These are phyloP conservation scores for pig (Sus scrofa) DNA, from an alignment of 2,113 vertebrate genomes.

Conservation along the genomic window DNA sequence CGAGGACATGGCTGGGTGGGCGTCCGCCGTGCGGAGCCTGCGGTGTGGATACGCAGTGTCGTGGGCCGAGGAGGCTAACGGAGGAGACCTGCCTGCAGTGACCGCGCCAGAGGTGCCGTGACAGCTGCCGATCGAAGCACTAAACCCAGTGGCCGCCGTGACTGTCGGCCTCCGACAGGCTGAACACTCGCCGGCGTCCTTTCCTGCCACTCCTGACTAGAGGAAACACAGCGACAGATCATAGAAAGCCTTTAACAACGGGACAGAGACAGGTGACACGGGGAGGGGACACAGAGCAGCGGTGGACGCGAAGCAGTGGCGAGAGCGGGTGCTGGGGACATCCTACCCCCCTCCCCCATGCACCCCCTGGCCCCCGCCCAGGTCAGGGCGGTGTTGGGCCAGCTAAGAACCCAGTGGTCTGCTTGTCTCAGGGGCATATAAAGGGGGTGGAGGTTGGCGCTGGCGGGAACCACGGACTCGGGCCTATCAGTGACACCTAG, in stretches of 20 bases:
- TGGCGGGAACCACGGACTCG: neutral
- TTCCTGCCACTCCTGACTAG: constrained; percentile 94
- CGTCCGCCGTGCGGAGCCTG: neutral
- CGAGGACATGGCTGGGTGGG: neutral
- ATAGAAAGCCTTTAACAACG: constrained; percentile 87
- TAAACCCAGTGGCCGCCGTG: constrained; percentile 96
- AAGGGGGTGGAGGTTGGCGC: neutral
- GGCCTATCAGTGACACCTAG: neutral
- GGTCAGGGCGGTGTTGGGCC: accelerated
- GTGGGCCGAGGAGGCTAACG: constrained; percentile 77
- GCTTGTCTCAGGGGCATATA: neutral
- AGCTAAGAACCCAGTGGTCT: neutral
- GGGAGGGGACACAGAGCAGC: constrained; percentile 84
- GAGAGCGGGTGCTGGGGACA: neutral
- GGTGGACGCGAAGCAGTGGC: constrained; percentile 76
- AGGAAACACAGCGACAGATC: constrained; percentile 93
- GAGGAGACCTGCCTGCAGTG: constrained; percentile 90
- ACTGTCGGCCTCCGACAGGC: constrained; percentile 94
- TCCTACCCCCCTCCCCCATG: neutral
- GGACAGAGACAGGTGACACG: constrained; percentile 80
- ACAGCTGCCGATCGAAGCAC: constrained; percentile 88
- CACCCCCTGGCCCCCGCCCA: neutral
- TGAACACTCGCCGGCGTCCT: constrained; percentile 93
- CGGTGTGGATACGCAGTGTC: constrained; percentile 45
- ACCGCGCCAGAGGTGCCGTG: constrained; percentile 86